Evolutionary conservation across 2,888 invertebrate species (phyloP).

Genomic region (Drosophila niveifrons): DNA sequence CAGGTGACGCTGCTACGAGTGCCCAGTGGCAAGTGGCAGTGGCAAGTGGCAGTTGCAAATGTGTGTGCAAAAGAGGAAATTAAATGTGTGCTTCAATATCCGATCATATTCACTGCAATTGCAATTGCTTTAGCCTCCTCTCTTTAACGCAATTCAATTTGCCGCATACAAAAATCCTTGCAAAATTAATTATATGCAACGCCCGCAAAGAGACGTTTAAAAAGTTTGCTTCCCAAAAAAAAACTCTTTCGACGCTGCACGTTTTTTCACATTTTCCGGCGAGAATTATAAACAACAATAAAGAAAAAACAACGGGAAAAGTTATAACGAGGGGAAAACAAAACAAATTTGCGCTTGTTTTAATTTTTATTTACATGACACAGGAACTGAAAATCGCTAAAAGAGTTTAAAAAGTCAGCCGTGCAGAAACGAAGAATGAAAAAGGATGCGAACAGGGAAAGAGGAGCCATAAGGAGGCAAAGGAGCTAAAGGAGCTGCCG

Average conservation of each 20-base stretch:
- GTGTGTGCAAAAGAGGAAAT: conserved; percentile 1
- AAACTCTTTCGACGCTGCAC: neutral
- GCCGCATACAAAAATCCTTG: conserved; percentile 3
- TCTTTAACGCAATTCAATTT: conserved; percentile 1
- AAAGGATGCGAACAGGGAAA: neutral
- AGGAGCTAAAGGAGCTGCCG: neutral
- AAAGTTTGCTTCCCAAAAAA: conserved; percentile 46
- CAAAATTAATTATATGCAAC: conserved; percentile 24
- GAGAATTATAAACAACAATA: neutral
- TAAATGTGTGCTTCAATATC: neutral
- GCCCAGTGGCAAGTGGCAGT: neutral
- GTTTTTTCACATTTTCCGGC: conserved; percentile 10
- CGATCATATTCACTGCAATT: neutral
- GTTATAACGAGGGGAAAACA: conserved; percentile 1
- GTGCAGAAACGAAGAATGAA: conserved; percentile 20
- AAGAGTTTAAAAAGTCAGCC: conserved; percentile 53
- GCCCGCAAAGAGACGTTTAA: conserved; percentile 51
- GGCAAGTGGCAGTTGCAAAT: neutral
- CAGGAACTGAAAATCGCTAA: conserved; percentile 31
- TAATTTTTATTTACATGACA: conserved; percentile 70
- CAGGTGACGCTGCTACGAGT: conserved; percentile 1
- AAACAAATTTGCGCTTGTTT: conserved; percentile 40
- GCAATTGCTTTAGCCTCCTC: neutral
- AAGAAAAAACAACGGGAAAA: neutral
- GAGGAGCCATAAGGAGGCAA: neutral